phyloP scores from a whole-genome alignment of 2,113 vertebrate genomes.

The Nymphicus hollandicus region DNA sequence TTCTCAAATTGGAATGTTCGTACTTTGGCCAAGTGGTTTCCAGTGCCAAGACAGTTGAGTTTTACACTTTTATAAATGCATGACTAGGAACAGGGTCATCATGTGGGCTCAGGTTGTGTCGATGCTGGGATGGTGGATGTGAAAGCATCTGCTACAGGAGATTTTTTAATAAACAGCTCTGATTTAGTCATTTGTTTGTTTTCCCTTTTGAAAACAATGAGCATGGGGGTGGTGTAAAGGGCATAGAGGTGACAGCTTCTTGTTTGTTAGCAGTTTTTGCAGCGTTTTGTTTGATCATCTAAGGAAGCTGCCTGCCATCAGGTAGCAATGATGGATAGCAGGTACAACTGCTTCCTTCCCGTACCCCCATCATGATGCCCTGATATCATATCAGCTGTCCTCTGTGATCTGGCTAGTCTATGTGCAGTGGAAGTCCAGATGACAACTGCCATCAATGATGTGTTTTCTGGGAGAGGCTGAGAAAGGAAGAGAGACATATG shows the following conservation, averaged over 20 bases:
- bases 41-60: neutral
- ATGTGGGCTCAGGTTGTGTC: neutral
- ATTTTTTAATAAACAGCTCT: neutral
- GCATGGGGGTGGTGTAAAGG: neutral
- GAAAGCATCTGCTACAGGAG: neutral
- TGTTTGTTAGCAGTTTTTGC: neutral
- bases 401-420: neutral
- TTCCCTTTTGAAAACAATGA: neutral
- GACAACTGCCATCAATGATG: neutral
- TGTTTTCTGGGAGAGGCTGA: neutral
- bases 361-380: accelerated
- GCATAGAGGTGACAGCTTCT: neutral
- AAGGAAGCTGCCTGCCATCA: neutral
- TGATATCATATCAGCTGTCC: neutral
- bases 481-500: neutral
- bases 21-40: neutral
- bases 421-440: neutral
- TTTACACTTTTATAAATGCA: neutral
- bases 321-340: neutral
- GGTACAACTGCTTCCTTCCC: neutral
- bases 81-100: neutral
- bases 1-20: neutral
- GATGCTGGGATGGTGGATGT: neutral
- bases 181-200: neutral
- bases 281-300: neutral